Percentiles rank a stretch among this genome's conserved stretches.
Evolutionary conservation across 2,888 invertebrate genomes (phyloP).

Genomic region (Drosophila borborema): DNA sequence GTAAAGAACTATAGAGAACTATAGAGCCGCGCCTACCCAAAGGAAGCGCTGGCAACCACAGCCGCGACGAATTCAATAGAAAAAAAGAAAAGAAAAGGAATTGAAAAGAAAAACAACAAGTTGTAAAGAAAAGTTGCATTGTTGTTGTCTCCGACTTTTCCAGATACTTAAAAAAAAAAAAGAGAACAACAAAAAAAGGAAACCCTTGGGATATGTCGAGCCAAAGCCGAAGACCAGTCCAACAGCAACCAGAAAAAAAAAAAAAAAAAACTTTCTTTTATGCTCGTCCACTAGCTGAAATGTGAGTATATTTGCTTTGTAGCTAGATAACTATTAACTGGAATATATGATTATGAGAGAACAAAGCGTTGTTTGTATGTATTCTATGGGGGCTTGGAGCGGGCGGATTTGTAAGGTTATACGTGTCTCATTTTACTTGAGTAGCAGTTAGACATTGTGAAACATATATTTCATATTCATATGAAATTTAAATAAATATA

Average conservation of each 20-base stretch:
- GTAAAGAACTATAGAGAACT: slow-evolving; percentile 4
- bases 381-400: background rate
- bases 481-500: too few species aligned
- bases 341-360: background rate
- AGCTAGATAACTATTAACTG: background rate
- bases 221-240: slow-evolving; percentile 53
- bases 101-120: slow-evolving; percentile 49
- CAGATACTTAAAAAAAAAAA: slow-evolving; percentile 26
- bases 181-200: slow-evolving; percentile 7
- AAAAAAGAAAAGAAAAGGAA: slow-evolving; percentile 39
- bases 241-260: slow-evolving; percentile 25
- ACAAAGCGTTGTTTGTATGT: background rate
- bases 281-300: background rate
- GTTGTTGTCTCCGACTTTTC: slow-evolving; percentile 38
- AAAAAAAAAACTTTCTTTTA: slow-evolving; percentile 43
- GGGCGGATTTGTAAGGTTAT: background rate
- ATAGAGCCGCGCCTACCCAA: slow-evolving; percentile 26
- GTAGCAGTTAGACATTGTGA: background rate
- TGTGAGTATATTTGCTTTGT: background rate
- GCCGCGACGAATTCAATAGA: slow-evolving; percentile 58
- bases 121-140: slow-evolving; percentile 70
- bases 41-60: slow-evolving; percentile 51
- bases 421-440: background rate
- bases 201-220: slow-evolving; percentile 60
- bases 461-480: too few species aligned